Evolutionary conservation across 2,797 vertebrate genomes (phyloP).

Genomic region (Lithobates sylvaticus): DNA sequence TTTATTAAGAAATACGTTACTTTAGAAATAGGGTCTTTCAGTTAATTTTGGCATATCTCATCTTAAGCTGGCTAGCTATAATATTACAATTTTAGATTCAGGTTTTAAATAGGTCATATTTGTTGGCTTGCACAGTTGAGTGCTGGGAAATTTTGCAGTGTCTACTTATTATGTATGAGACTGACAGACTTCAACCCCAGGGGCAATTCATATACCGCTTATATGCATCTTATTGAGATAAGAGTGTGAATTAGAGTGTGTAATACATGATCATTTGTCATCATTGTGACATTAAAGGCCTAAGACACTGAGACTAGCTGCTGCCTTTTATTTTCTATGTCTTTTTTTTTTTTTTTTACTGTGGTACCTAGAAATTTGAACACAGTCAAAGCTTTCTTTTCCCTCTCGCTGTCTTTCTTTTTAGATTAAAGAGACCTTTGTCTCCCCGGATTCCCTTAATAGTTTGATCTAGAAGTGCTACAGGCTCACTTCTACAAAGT

Average conservation of each 20-base stretch:
- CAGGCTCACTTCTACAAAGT: conserved; percentile 51
- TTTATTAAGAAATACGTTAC: not conserved
- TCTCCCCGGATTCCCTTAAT: conserved; percentile 53
- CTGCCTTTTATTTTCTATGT: conserved; percentile 35
- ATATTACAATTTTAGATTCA: not conserved
- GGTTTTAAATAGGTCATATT: not conserved
- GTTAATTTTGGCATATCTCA: not conserved
- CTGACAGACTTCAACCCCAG: conserved; percentile 5
- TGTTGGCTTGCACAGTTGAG: not conserved
- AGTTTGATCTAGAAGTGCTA: conserved; percentile 57
- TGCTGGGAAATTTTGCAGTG: not conserved
- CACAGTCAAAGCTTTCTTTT: conserved; percentile 39
- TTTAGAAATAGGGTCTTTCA: no score
- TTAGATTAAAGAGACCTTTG: conserved; percentile 55
- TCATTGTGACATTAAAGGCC: conserved; percentile 38
- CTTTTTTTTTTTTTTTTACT: conserved; percentile 30
- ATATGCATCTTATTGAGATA: conserved; percentile 33
- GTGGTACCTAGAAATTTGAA: conserved; percentile 49
- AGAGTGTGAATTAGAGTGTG: conserved; percentile 18
- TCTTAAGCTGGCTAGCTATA: not conserved
- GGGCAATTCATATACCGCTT: not conserved
- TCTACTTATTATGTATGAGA: conserved; percentile 12
- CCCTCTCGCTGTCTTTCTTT: conserved; percentile 40
- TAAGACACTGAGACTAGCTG: not conserved
- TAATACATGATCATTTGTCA: conserved; percentile 36